Percentiles rank a stretch among this genome's conserved stretches.
Evolutionary conservation across 2,797 vertebrate genomes (phyloP).

Genomic region (Naso thynnoides): DNA sequence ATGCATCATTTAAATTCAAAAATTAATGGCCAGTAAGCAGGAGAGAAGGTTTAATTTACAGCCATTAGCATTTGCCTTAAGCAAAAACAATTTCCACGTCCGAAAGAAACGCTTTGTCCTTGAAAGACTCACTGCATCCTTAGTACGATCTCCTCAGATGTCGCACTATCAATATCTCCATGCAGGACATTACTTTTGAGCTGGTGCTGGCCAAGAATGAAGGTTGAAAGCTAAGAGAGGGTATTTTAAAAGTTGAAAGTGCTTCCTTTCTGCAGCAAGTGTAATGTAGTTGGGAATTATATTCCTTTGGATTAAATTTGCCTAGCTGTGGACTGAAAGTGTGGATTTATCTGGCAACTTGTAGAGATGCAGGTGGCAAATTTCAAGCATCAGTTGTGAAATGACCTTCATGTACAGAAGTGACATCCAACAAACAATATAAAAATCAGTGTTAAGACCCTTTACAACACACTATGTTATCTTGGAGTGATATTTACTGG

Average conservation of each 20-base stretch:
- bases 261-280: too few relatives aligned
- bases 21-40: constrained; percentile 44
- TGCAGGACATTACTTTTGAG: not conserved
- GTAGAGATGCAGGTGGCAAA: not conserved
- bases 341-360: not conserved
- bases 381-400: not conserved
- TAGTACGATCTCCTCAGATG: constrained; percentile 12
- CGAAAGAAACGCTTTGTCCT: constrained; percentile 7
- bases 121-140: constrained; percentile 17
- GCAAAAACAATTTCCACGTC: constrained; percentile 31
- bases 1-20: constrained; percentile 53
- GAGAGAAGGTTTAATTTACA: constrained; percentile 53
- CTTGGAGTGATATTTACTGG: constrained; percentile 14
- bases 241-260: not conserved
- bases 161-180: not conserved
- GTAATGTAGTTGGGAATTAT: not conserved
- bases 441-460: not conserved
- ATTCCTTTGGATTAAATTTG: not conserved
- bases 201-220: not conserved
- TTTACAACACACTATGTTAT: not conserved
- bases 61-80: constrained; percentile 35
- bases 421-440: not conserved
- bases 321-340: not conserved
- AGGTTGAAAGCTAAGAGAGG: not conserved
- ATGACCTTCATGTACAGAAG: not conserved